phyloP scores from a whole-genome alignment of 2,113 vertebrate genomes.

The Cephalopholis sonnerati region DNA sequence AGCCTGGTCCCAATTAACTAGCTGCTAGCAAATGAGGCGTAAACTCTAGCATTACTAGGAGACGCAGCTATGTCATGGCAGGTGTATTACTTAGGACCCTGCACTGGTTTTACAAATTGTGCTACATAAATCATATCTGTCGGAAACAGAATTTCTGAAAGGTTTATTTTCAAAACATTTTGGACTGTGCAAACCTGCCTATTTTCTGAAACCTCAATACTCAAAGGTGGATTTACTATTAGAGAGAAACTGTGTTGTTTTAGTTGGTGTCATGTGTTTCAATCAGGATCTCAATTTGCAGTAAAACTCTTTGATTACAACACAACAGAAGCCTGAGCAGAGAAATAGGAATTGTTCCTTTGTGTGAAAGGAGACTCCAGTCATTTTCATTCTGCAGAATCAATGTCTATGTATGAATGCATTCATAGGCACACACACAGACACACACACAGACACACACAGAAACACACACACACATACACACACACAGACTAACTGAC shows the following conservation, averaged over 20 bases:
- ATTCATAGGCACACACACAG: slow-evolving; percentile 18
- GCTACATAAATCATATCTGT: too few species aligned
- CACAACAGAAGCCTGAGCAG: slow-evolving; percentile 13
- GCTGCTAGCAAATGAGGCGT: too few species aligned
- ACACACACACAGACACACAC: background rate
- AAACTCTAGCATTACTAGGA: too few species aligned
- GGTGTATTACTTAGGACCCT: too few species aligned
- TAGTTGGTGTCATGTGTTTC: slow-evolving; percentile 17
- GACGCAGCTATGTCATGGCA: too few species aligned
- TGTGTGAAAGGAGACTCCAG: slow-evolving; percentile 35
- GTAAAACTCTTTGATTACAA: slow-evolving; percentile 30
- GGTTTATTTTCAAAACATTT: background rate
- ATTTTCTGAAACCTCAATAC: background rate
- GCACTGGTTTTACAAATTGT: too few species aligned
- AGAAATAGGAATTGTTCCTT: slow-evolving; percentile 38
- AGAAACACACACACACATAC: slow-evolving; percentile 4
- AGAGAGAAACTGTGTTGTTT: background rate
- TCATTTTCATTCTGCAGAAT: slow-evolving; percentile 52
- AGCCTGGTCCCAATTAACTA: too few species aligned
- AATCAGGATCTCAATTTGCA: slow-evolving; percentile 33
- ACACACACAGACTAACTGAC: slow-evolving; percentile 14
- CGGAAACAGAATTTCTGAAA: background rate
- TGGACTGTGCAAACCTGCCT: too few species aligned
- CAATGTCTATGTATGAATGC: slow-evolving; percentile 32
- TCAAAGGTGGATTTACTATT: slow-evolving; percentile 1